These are phyloP conservation scores for Euschistus heros DNA, from an alignment of 1,140 invertebrate genomes.

Conservation along the genomic window DNA sequence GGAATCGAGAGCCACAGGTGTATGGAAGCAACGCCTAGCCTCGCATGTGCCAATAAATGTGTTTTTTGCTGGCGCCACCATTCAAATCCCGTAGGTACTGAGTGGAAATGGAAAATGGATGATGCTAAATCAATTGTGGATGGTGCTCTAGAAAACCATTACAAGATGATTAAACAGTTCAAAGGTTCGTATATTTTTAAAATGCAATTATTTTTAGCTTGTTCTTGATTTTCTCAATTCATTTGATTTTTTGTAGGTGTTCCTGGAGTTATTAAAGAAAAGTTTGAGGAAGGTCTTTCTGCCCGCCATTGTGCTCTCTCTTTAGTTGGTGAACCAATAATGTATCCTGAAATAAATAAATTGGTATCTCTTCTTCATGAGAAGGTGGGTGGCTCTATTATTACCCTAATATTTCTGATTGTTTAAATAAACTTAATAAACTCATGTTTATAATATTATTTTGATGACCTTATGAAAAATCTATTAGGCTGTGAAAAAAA, in stretches of 20 bases:
- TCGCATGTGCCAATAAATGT: constrained; percentile 58
- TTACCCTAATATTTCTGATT: no score
- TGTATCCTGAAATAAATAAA: constrained; percentile 55
- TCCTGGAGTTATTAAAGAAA: constrained; percentile 45
- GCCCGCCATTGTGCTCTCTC: constrained; percentile 50
- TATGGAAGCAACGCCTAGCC: constrained; percentile 53
- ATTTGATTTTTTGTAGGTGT: constrained; percentile 39
- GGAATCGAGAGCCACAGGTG: constrained; percentile 54
- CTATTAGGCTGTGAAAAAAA: no score
- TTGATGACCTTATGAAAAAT: no score
- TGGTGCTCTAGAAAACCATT: constrained; percentile 45
- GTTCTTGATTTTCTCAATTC: no score
- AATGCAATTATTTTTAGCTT: background rate
- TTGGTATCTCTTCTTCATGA: constrained; percentile 44
- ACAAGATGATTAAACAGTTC: constrained; percentile 50
- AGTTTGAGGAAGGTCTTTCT: constrained; percentile 43
- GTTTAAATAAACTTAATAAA: no score
- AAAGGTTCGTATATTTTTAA: constrained; percentile 36
- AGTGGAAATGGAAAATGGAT: constrained; percentile 57
- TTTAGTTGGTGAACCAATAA: constrained; percentile 56
- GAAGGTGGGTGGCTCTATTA: constrained; percentile 43
- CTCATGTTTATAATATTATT: no score
- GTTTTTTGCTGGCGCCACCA: constrained; percentile 59
- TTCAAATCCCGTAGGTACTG: constrained; percentile 58
- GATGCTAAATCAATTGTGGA: constrained; percentile 43